These are phyloP conservation scores for Tenthredo amoena DNA, from an alignment of 2,888 invertebrate genomes.

Conservation along the genomic window DNA sequence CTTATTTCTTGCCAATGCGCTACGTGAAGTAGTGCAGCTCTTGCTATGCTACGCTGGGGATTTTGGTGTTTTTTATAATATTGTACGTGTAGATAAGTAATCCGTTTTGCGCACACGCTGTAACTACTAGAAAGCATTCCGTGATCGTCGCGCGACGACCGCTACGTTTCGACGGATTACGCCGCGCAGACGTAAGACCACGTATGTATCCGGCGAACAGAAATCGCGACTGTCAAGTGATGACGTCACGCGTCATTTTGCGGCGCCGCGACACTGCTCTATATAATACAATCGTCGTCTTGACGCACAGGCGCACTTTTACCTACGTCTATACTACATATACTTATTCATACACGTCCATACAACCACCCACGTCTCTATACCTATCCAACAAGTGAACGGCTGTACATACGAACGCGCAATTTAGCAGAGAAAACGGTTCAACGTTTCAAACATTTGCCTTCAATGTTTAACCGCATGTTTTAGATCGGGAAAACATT, in stretches of 20 bases:
- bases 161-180: constrained; percentile 59
- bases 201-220: constrained; percentile 74
- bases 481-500: background rate
- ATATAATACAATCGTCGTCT: constrained; percentile 41
- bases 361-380: background rate
- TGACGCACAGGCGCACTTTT: constrained; percentile 33
- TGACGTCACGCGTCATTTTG: constrained; percentile 39
- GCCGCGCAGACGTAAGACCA: constrained; percentile 74
- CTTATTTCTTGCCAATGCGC: background rate
- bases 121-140: background rate
- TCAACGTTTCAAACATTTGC: background rate
- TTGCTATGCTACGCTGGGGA: background rate
- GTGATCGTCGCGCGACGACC: constrained; percentile 55
- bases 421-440: background rate
- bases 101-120: constrained; percentile 21
- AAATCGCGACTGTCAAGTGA: constrained; percentile 56
- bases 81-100: background rate
- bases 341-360: background rate
- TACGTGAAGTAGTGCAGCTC: background rate
- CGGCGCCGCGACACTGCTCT: background rate
- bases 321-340: background rate
- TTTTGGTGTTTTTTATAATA: background rate
- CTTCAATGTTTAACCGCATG: background rate
- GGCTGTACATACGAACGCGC: background rate
- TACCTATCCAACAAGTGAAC: background rate